Evolutionary conservation across 2,113 vertebrate species (phyloP), one percentile per base, ranked within the genome.

Genomic region (Indicator maculatus): DNA sequence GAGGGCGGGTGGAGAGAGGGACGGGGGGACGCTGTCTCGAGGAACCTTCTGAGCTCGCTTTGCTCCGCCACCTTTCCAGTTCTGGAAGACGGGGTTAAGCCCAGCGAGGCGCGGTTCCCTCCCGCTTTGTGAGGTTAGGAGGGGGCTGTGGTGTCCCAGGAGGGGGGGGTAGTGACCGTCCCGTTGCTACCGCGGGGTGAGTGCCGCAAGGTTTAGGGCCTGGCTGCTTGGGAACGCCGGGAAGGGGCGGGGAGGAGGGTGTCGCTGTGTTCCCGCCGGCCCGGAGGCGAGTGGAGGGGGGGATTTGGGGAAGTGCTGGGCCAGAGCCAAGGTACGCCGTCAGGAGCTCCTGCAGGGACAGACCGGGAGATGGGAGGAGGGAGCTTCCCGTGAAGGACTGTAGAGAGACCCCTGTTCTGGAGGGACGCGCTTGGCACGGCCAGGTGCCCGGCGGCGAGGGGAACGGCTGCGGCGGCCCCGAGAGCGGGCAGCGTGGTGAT

Each of bases 271-370:
- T 88, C 83, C 79, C 76, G 83, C 89, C 66, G 89, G 69, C 58
- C 86, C 15, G 33, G 63, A 45, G 74, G 61, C 56, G 74, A 81
- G 20, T 3, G 56, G 8, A 23, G 47, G 17, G 65, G 65, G 33
- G 31, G 52, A 64, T 92, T 88, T 77, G 39, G 69, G 76, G 83
- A 77, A 92, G 36, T 36, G 52, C 65, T 93, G 93, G 89, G 94
- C n/a, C 38, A 2, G 41, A 63, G 80, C 86, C 77, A 81, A 36
- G 83, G 56, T 17, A 70, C 86, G 94, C 80, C 36, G 3, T 41
- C 61, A 70, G 86, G 65, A 77, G 83, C 60, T 66, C 1, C 24
- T 38, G 78, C 21, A 10, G 81, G 65, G 84, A 55, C 39, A 8
- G 30, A 14, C 1, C 3, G 45, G 59, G 83, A 63, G 61, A 7